Conservation (phyloP, 2,888 invertebrate genomes). For the Conus canariensis region DNA sequence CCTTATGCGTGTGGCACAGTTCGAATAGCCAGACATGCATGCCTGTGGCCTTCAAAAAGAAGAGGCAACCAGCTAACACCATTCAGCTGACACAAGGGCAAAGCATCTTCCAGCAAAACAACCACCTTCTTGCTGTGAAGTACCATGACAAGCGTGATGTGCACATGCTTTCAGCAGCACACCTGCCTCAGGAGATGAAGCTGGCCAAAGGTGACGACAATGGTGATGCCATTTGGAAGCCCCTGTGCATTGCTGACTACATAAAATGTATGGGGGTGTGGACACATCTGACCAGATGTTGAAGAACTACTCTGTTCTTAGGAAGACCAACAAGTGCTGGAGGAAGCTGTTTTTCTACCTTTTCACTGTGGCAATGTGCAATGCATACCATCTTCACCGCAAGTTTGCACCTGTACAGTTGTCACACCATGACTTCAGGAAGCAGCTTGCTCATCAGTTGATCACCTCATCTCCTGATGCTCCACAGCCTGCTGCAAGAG, state of each 20-base stretch:
- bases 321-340: slow-evolving; percentile 26
- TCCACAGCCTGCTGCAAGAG: too few species aligned
- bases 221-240: too few species aligned
- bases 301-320: neutral
- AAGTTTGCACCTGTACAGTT: neutral
- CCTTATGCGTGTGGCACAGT: slow-evolving; percentile 28
- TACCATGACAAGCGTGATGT: too few species aligned
- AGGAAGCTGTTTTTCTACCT: too few species aligned
- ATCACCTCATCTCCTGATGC: too few species aligned
- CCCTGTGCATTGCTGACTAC: too few species aligned
- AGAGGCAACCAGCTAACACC: neutral
- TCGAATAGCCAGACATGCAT: neutral
- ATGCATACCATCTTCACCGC: neutral
- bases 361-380: slow-evolving; percentile 32
- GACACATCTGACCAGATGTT: too few species aligned
- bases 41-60: slow-evolving; percentile 26
- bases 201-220: too few species aligned
- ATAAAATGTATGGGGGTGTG: neutral
- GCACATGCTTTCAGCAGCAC: too few species aligned
- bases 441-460: too few species aligned
- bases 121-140: too few species aligned
- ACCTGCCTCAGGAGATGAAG: too few species aligned
- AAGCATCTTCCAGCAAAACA: neutral
- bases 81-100: neutral
- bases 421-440: slow-evolving; percentile 11